Conservation (phyloP, 2,888 invertebrate species). For the Lathronympha strigana region DNA sequence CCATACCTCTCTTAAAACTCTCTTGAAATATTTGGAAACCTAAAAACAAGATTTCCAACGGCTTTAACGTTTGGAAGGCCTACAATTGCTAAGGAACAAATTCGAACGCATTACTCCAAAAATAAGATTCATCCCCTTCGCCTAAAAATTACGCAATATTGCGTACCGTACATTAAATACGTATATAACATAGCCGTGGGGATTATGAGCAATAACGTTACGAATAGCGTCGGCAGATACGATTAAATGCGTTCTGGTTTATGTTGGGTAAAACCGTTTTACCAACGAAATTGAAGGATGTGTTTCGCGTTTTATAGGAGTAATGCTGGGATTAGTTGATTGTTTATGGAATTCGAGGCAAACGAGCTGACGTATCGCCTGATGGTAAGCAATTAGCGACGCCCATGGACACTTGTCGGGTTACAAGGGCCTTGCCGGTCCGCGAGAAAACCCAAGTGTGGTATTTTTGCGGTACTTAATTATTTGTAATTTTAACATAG, state of each 20-base stretch:
- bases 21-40: no score
- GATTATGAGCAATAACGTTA: slow-evolving; percentile 59
- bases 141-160: slow-evolving; percentile 41
- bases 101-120: not conserved
- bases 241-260: slow-evolving; percentile 20
- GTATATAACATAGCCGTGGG: slow-evolving; percentile 42
- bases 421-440: no score
- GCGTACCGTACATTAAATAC: slow-evolving; percentile 18
- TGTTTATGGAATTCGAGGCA: no score
- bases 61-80: not conserved
- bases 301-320: not conserved
- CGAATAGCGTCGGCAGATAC: slow-evolving; percentile 33
- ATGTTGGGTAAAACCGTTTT: not conserved
- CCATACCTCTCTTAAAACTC: no score
- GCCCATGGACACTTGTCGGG: no score
- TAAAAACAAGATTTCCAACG: no score
- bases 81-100: not conserved
- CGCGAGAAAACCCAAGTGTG: no score
- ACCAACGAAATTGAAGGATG: not conserved
- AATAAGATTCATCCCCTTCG: slow-evolving; percentile 13
- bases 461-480: no score
- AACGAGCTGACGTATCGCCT: no score
- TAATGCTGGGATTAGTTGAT: no score
- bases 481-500: no score
- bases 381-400: no score